Evolutionary conservation across 2,113 vertebrate species (phyloP), one percentile per base, ranked within the genome.

Genomic region (Baryphthengus martii): DNA sequence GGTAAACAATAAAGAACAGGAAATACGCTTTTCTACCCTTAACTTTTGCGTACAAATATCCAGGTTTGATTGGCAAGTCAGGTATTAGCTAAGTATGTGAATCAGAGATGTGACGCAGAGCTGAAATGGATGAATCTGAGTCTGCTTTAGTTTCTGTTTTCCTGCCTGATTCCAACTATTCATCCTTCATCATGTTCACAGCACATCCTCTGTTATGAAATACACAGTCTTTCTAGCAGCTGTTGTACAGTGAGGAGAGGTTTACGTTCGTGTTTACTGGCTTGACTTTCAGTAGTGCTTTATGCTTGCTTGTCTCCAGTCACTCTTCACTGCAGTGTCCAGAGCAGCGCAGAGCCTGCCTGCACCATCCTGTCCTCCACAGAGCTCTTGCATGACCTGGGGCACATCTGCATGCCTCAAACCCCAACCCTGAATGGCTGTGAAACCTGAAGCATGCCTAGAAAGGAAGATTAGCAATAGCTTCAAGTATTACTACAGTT

Each of bases 191-290:
- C 10, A 11, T 0, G 0, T 80, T 88, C 42, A 35, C 31, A 66
- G 29, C 58, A 70, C 0, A 0, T 61, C 50, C 58, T 73, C 29
- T 70, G 17, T 73, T 19, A 21, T 35, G 14, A 42, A 40, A 72
- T 86, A 7, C 7, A 18, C 28, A 26, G 17, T 82, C 66, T 90
- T 82, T 76, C 55, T 56, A 53, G 24, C 33, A 47, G 76, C 29
- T 53, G 76, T 47, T 88, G 31, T 49, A 49, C 74, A 61, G 42
- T 71, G 12, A 29, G 55, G 25, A 63, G 61, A 37, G 21, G 11
- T 44, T 89, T 58, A 20, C 3, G 0, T 72, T 61, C 1, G 1
- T 0, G 0, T 77, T 61, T 39, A 12, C 9, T 65, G n/a, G 13
- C 29, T 35, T 74, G 59, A 18, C n/a, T 39, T 37, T 70, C 39